Base-by-base conservation (phyloP, 1,140 invertebrate species). In the Xylocopa sonorina region DNA sequence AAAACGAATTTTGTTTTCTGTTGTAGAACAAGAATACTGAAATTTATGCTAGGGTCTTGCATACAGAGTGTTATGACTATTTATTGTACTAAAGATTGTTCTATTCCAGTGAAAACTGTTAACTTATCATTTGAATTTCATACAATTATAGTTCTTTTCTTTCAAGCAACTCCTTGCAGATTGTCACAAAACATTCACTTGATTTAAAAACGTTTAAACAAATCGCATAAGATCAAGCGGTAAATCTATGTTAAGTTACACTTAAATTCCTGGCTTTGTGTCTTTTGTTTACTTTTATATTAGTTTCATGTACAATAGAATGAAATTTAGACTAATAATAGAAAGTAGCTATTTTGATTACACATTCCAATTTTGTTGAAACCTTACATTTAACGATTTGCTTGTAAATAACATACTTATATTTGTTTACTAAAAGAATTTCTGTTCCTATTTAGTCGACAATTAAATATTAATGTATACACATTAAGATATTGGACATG, bases 321-420 rank as follows among this genome's bases (percentile, higher is more conserved):
- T 41, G 18, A 50, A 27, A 27, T 18, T 27, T 68, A 68, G 29
- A 24, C 6, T 3, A 51, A 51, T 10, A 16, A 34, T 53, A 14
- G 16, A 6, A 66, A 48, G 27, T 29, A 29, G 24, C 6, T 38
- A 7, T n/a, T 46, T 48, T 29, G 29, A 46, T 48, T 29, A 2
- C 32, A 68, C 74, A 76, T 76, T 69, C 66, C 74, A 69, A 58
- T 48, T 34, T 24, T 57, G 16, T 29, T 38, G 3, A 29, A 32
- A 21, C 21, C 29, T 29, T 27, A 27, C 50, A 57, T 57, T 57
- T 43, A 58, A 29, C 7, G 24, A 18, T n/a, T 14, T 66, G 48
- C 6, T 34, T 38, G 27, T 24, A 7, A 18, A 18, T 21, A 38
- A 24, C 53, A 27, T 27, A 55, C 2, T 7, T n/a, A 38, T 9